Conservation (phyloP, 2,888 invertebrate species). For the Prosapia bicincta region DNA sequence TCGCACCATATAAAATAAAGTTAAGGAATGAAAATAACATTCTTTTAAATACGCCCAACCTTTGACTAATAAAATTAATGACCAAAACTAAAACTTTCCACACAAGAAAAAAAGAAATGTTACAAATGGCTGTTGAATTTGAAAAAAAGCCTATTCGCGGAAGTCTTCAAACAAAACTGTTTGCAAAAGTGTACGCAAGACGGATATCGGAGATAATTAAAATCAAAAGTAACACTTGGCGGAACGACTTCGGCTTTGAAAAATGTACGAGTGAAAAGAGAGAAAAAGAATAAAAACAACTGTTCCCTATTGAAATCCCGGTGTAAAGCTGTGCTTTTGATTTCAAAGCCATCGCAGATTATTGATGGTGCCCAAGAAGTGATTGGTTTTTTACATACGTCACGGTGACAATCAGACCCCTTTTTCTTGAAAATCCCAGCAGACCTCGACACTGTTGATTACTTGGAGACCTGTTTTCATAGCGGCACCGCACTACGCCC, state of each 20-base stretch:
- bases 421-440: not conserved
- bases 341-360: not conserved
- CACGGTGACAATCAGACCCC: not conserved
- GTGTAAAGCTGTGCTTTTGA: not conserved
- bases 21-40: no score
- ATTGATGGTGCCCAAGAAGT: not conserved
- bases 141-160: no score
- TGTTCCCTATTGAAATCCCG: not conserved
- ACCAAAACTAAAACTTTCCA: not conserved
- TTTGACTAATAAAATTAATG: not conserved
- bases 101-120: not conserved
- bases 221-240: not conserved
- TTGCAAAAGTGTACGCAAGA: not conserved
- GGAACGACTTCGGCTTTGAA: not conserved
- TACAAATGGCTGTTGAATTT: not conserved
- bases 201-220: not conserved
- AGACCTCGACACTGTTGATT: not conserved
- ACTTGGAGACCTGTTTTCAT: not conserved
- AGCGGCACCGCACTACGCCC: not conserved
- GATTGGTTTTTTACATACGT: slow-evolving; percentile 2
- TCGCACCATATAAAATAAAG: no score
- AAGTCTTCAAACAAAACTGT: not conserved
- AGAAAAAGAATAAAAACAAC: not conserved
- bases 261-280: not conserved
- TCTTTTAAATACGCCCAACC: no score